Percentiles rank a stretch among this genome's conserved stretches.
phyloP scores from a whole-genome alignment of 1,140 invertebrate species.

The Hypothenemus hampei region DNA sequence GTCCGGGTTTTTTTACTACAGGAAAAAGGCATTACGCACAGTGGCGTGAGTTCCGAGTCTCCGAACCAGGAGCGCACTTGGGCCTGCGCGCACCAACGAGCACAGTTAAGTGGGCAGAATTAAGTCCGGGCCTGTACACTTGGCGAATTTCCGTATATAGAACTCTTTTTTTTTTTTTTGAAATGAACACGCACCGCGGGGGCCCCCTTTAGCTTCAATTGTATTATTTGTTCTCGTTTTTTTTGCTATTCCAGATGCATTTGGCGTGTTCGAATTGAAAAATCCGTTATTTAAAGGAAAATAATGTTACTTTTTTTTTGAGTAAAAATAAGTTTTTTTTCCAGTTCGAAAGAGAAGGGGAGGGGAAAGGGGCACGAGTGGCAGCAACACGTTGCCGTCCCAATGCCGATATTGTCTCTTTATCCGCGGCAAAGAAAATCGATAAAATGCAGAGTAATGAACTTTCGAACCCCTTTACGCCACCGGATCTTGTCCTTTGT shows the following conservation, averaged over 20 bases:
- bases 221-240: constrained; percentile 23
- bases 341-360: too few relatives aligned
- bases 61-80: constrained; percentile 8
- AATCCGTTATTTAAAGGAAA: neutral
- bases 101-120: neutral
- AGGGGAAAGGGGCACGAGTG: too few relatives aligned
- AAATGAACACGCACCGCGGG: constrained; percentile 25
- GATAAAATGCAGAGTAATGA: constrained; percentile 24
- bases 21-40: constrained; percentile 29
- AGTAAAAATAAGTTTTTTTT: too few relatives aligned
- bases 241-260: constrained; percentile 23
- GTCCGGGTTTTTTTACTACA: constrained; percentile 17
- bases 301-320: too few relatives aligned
- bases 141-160: constrained; percentile 23
- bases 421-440: constrained; percentile 18
- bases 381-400: constrained; percentile 15
- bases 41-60: constrained; percentile 14
- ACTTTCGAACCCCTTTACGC: constrained; percentile 22
- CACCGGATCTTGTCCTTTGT: neutral
- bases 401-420: constrained; percentile 4
- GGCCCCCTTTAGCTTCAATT: constrained; percentile 11
- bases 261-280: constrained; percentile 17
- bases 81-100: neutral
- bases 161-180: constrained; percentile 20
- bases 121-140: constrained; percentile 11